Percentiles rank a stretch among this genome's conserved stretches.
phyloP scores from a whole-genome alignment of 1,140 invertebrate genomes.

The Lasaia peninsularis region DNA sequence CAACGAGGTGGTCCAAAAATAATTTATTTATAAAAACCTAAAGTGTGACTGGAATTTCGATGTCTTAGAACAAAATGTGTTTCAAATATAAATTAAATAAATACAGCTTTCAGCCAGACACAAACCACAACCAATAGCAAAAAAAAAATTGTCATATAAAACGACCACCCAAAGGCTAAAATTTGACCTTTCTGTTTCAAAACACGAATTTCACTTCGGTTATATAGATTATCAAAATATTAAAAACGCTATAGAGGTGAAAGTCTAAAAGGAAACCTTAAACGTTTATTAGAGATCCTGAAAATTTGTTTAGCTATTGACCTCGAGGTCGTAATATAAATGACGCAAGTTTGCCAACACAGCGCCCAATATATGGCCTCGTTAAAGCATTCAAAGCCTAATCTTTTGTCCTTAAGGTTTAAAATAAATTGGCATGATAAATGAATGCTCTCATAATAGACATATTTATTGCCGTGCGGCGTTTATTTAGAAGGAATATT shows the following conservation, averaged over 20 bases:
- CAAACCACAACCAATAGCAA: too few relatives aligned
- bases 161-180: too few relatives aligned
- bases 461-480: conserved; percentile 4
- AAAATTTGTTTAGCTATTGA: conserved; percentile 10
- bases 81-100: too few relatives aligned
- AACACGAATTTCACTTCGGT: not conserved
- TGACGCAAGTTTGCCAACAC: conserved; percentile 4
- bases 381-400: not conserved
- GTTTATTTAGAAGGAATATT: conserved; percentile 12
- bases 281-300: conserved; percentile 2
- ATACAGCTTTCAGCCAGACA: too few relatives aligned
- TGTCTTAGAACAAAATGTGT: too few relatives aligned
- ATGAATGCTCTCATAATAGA: conserved; percentile 1
- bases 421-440: not conserved
- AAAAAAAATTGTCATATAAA: too few relatives aligned
- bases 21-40: too few relatives aligned
- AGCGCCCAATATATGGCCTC: not conserved
- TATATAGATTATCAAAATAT: not conserved
- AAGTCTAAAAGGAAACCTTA: not conserved
- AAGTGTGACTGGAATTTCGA: too few relatives aligned
- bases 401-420: not conserved
- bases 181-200: not conserved
- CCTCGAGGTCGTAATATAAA: conserved; percentile 5
- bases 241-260: not conserved
- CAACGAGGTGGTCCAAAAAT: too few relatives aligned